These are phyloP conservation scores for Diploptera punctata DNA, from an alignment of 2,888 invertebrate species.

Conservation along the genomic window DNA sequence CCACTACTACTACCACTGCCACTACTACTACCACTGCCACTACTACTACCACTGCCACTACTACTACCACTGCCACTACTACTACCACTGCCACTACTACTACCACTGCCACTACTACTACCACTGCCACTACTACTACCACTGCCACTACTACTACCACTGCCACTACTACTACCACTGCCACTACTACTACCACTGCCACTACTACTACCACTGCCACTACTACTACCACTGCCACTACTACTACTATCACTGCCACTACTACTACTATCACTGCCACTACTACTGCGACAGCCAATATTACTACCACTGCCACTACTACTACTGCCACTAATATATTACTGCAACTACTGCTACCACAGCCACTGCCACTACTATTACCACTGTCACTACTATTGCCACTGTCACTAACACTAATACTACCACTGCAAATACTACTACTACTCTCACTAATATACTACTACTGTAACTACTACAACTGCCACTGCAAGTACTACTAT, in stretches of 20 bases:
- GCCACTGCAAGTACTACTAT: no score
- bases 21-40: no score
- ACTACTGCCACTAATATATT: background rate
- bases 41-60: no score
- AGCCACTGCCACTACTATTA: background rate
- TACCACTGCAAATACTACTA: background rate
- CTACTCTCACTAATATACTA: no score
- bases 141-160: no score
- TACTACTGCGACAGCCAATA: background rate
- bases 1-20: no score
- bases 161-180: no score
- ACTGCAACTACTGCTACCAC: no score
- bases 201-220: background rate
- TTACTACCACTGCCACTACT: background rate
- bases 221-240: background rate
- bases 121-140: no score
- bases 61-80: no score
- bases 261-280: slow-evolving; percentile 3
- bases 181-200: background rate
- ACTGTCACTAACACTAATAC: background rate
- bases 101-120: no score
- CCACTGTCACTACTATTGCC: background rate
- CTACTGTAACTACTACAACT: background rate
- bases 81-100: no score
- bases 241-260: background rate